Evolutionary conservation across 2,113 vertebrate genomes (phyloP).

Genomic region (Thomomys bottae): DNA sequence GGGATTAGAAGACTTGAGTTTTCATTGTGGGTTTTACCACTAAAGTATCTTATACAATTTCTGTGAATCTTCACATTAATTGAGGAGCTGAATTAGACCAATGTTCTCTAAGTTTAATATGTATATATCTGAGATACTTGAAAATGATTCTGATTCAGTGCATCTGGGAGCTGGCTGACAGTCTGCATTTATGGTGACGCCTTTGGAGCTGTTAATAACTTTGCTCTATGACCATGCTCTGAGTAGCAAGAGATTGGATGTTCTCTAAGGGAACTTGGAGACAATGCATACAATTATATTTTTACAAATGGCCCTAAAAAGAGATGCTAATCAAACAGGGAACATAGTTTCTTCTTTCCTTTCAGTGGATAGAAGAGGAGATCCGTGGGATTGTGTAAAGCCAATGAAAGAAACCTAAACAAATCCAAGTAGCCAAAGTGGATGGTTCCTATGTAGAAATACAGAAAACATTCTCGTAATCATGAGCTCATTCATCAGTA

Average conservation of each 20-base stretch:
- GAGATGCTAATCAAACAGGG: background rate
- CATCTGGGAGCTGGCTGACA: background rate
- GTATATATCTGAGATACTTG: background rate
- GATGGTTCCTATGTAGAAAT: background rate
- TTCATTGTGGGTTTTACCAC: background rate
- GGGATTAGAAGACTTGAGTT: background rate
- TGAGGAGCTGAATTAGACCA: background rate
- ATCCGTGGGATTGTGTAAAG: background rate
- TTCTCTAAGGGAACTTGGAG: background rate
- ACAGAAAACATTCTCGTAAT: background rate
- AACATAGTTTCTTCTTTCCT: background rate
- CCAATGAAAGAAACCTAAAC: background rate
- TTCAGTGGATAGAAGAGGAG: background rate
- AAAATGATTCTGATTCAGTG: background rate
- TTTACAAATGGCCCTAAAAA: background rate
- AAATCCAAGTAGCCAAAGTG: background rate
- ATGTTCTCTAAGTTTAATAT: background rate
- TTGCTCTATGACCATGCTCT: background rate
- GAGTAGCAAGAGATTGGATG: background rate
- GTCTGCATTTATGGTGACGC: background rate
- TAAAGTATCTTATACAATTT: background rate
- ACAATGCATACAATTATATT: background rate
- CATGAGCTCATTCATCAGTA: background rate
- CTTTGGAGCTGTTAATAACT: background rate
- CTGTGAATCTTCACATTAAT: slow-evolving; percentile 13